Evolutionary conservation across 2,113 vertebrate genomes (phyloP).

Genomic region (Clarias batrachus): DNA sequence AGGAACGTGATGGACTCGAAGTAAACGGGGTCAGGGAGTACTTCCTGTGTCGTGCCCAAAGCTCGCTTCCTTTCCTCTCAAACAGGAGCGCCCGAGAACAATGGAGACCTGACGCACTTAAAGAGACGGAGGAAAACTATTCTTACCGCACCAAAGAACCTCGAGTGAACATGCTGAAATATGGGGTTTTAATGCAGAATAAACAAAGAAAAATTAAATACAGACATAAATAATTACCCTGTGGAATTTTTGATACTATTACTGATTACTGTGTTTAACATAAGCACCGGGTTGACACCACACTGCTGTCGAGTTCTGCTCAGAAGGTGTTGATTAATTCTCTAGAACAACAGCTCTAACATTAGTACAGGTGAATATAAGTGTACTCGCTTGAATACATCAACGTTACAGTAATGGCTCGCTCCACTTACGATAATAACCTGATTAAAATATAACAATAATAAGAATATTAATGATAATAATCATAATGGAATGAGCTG

Average conservation of each 20-base stretch:
- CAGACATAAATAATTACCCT: not conserved
- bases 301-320: not conserved
- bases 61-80: slow-evolving; percentile 49
- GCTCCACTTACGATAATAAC: not conserved
- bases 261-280: not conserved
- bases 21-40: slow-evolving; percentile 8
- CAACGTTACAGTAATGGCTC: not conserved
- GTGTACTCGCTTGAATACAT: no score
- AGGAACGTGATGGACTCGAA: not conserved
- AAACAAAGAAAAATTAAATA: not conserved
- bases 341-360: not conserved
- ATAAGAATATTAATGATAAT: no score
- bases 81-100: slow-evolving; percentile 49
- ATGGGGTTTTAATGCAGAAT: not conserved
- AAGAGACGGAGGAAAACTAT: slow-evolving; percentile 35
- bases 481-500: no score
- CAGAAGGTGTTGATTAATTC: not conserved
- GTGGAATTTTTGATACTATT: not conserved
- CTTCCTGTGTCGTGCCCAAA: slow-evolving; percentile 14
- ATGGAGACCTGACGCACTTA: slow-evolving; percentile 45
- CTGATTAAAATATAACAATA: no score
- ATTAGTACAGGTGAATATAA: not conserved
- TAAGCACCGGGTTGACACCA: not conserved
- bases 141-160: slow-evolving; percentile 40
- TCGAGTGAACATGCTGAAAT: not conserved